A percentile compares a stretch with the other conserved stretches of the same genome.
phyloP scores from a whole-genome alignment of 1,140 invertebrate genomes.

The Nixonia krombeini region DNA sequence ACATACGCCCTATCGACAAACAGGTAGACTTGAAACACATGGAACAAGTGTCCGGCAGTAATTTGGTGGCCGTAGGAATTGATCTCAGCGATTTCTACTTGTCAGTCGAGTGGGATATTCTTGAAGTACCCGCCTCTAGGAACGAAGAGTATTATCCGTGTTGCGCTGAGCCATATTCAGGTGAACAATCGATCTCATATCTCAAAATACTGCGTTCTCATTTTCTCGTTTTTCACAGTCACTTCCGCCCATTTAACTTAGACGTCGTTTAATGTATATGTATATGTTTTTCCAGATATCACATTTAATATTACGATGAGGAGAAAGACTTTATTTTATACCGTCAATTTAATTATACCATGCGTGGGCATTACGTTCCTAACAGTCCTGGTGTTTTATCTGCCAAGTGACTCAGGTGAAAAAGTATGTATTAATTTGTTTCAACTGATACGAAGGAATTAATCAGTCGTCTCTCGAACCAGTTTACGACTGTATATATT shows the following conservation, averaged over 20 bases:
- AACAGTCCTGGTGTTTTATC: slow-evolving; percentile 95
- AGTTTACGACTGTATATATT: no score
- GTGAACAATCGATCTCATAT: slow-evolving; percentile 65
- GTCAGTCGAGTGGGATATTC: slow-evolving; percentile 98
- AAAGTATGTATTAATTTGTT: slow-evolving; percentile 84
- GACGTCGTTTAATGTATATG: no score
- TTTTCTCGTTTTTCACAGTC: no score
- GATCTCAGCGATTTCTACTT: slow-evolving; percentile 95
- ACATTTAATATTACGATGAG: slow-evolving; percentile 97
- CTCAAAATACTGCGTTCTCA: no score
- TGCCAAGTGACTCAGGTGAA: slow-evolving; percentile 96
- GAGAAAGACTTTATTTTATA: slow-evolving; percentile 92
- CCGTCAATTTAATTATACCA: slow-evolving; percentile 91
- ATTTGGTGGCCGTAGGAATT: slow-evolving; percentile 87
- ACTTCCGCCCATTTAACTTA: background rate
- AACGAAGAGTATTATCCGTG: slow-evolving; percentile 95
- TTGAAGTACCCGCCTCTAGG: slow-evolving; percentile 95
- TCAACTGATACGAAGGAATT: no score
- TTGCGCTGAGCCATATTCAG: slow-evolving; percentile 85
- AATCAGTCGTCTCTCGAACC: background rate
- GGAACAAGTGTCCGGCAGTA: slow-evolving; percentile 86
- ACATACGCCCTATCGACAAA: no score
- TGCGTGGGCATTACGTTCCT: slow-evolving; percentile 94
- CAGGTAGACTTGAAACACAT: slow-evolving; percentile 92
- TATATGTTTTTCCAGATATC: slow-evolving; percentile 79